Evolutionary conservation across 2,888 invertebrate genomes (phyloP).

Genomic region (Antitype chi): DNA sequence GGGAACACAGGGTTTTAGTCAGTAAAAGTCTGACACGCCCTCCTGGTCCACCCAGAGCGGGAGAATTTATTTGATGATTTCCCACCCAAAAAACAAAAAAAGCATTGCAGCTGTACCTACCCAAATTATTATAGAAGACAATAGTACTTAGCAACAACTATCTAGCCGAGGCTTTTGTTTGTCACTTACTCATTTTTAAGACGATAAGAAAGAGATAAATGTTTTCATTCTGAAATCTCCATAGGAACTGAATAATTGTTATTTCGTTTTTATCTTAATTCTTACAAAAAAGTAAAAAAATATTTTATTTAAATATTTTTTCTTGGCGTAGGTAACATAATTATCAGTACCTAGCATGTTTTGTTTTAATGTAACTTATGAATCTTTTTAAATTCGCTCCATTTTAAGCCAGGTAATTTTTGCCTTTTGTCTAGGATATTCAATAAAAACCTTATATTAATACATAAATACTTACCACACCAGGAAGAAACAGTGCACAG

Average conservation of each 20-base stretch:
- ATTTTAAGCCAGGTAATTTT: not conserved
- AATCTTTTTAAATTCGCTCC: not conserved
- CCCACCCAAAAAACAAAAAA: too few relatives aligned
- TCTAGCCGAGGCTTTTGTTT: not conserved
- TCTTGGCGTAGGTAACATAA: not conserved
- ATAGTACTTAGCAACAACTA: constrained; percentile 9
- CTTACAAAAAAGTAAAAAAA: not conserved
- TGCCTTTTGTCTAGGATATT: not conserved
- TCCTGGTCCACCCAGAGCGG: too few relatives aligned
- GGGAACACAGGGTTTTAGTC: too few relatives aligned
- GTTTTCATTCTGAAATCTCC: constrained; percentile 7
- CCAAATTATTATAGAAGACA: not conserved
- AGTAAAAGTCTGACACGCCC: too few relatives aligned
- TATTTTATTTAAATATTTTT: not conserved
- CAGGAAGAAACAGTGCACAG: not conserved
- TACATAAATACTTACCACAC: too few relatives aligned
- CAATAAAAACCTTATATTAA: not conserved
- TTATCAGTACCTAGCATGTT: not conserved
- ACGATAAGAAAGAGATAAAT: constrained; percentile 42
- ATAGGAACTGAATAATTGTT: constrained; percentile 4
- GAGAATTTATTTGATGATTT: too few relatives aligned
- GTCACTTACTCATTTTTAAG: not conserved
- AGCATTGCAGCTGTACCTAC: constrained; percentile 15
- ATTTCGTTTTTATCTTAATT: constrained; percentile 7
- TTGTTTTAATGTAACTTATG: not conserved